A percentile compares a stretch with the other conserved stretches of the same genome.
Conservation (phyloP, 2,888 invertebrate genomes). For the Sphinx pinastri region DNA sequence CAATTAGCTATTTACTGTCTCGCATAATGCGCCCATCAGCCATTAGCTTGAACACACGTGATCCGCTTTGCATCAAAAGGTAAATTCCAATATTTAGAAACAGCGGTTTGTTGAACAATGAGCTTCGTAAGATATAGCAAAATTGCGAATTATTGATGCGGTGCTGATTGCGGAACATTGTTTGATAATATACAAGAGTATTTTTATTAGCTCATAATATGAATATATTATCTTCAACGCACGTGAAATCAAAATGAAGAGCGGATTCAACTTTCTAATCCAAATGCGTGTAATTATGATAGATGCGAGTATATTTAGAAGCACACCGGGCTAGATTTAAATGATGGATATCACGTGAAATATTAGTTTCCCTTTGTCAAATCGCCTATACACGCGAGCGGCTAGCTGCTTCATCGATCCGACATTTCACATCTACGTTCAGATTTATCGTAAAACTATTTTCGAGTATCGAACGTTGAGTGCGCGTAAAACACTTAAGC, state of each 20-base stretch:
- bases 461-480: slow-evolving; percentile 62
- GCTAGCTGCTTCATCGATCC: slow-evolving; percentile 37
- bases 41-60: background rate
- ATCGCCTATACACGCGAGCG: slow-evolving; percentile 21
- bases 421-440: slow-evolving; percentile 54
- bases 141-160: background rate
- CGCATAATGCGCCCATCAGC: background rate
- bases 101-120: background rate
- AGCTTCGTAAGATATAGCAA: background rate
- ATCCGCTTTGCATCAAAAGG: too few relatives aligned
- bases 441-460: slow-evolving; percentile 73
- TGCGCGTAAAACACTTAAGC: slow-evolving; percentile 69
- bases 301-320: background rate
- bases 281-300: background rate
- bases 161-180: background rate
- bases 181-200: too few relatives aligned
- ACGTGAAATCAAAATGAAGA: too few relatives aligned
- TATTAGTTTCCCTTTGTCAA: background rate
- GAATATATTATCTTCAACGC: too few relatives aligned
- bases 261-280: too few relatives aligned
- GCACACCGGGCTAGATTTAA: background rate
- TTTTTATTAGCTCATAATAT: too few relatives aligned
- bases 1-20: background rate
- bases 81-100: background rate
- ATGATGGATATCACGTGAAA: slow-evolving; percentile 5